phyloP scores from a whole-genome alignment of 1,140 invertebrate species.

The Monochamus saltuarius region DNA sequence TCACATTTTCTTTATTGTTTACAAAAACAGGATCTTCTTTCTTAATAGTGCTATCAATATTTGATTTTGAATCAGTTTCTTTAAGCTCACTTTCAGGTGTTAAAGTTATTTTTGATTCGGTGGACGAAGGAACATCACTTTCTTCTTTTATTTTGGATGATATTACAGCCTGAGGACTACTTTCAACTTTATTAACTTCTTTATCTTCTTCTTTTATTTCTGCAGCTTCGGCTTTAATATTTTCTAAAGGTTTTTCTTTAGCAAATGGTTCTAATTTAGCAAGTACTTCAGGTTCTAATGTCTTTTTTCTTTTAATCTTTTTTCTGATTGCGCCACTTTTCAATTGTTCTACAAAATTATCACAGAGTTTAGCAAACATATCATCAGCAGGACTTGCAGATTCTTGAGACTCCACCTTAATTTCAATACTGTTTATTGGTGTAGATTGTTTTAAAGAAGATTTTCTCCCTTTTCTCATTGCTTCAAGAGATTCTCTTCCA shows the following conservation, averaged over 20 bases:
- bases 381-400: conserved; percentile 53
- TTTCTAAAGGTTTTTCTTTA: conserved; percentile 44
- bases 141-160: background rate
- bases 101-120: too few species aligned
- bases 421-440: conserved; percentile 15
- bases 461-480: conserved; percentile 59
- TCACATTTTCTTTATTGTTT: conserved; percentile 23
- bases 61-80: conserved; percentile 32
- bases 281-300: conserved; percentile 32
- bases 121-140: background rate
- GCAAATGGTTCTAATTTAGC: conserved; percentile 36
- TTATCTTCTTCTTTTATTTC: background rate
- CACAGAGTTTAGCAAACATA: conserved; percentile 60
- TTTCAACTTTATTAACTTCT: background rate
- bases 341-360: conserved; percentile 71
- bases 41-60: conserved; percentile 27
- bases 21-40: conserved; percentile 14
- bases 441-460: conserved; percentile 50
- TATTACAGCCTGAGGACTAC: background rate
- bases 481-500: conserved; percentile 58
- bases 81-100: too few species aligned
- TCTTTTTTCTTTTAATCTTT: conserved; percentile 55
- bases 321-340: conserved; percentile 60
- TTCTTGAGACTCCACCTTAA: conserved; percentile 29
- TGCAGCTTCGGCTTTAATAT: conserved; percentile 39